Evolutionary conservation across 35 echinoderm and acorn worm species (phyloP), one percentile per base, ranked within the genome.

Genomic region (Lytechinus variegatus): DNA sequence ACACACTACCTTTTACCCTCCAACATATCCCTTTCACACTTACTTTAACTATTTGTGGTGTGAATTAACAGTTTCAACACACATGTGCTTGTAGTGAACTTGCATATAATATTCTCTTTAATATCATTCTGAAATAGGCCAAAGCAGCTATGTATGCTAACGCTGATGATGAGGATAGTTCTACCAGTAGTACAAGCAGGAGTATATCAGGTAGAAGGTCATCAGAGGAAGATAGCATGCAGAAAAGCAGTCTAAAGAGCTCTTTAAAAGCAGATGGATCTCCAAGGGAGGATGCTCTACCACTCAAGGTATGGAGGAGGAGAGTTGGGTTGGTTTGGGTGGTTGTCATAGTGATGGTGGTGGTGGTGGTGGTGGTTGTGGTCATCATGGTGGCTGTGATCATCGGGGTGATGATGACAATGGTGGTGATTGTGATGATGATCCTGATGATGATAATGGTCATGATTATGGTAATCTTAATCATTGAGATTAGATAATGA

Each of bases 161-260:
- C 95, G 97, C 95, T 44, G 94, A 96, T 60, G 97, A 98, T 44
- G 97, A 95, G n/a, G 97, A 98, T 79, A 97, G 86, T 27, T 93
- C 92, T 33, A 90, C 27, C 8, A 52, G 87, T 53, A 89, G 87
- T 89, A 11, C 16, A 44, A 90, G 88, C 52, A 44, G 86, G 52
- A 96, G 89, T 86, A 24, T 54, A 27, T 44, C 79, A 24, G 94
- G 95, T 44, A 53, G 91, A 72, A 94, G 94, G 9, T 90, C 87
- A 87, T 96, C 97, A 52, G 95, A 97, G 4, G 97, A 97, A 90
- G 96, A 92, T 16, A 97, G 96, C 92, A 53, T 95, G 28, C 93
- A 95, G 27, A 96, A 96, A 95, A 91, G 95, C 95, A 94, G 54
- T 12, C 95, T 95, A 94, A 96, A 96, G 54, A 88, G 87, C 19